Evolutionary conservation across 2,888 invertebrate species (phyloP), one percentile per base, ranked within the genome.

Genomic region (Agrochola lota): DNA sequence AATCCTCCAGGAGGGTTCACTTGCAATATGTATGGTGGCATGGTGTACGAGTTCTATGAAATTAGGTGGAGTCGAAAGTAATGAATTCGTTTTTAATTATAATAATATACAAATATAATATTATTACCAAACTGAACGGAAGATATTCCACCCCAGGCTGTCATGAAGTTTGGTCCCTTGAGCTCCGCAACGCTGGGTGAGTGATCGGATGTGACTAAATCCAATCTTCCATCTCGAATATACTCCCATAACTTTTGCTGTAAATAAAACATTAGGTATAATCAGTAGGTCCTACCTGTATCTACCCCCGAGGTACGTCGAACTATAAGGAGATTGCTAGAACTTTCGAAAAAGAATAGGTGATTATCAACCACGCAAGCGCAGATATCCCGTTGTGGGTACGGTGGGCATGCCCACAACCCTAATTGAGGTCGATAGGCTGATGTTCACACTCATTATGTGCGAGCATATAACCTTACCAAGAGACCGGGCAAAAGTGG

Each of bases 121-220:
- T 46, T 8, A 74, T 74, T 74, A 97, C 98, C 97, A 90, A 98
- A 97, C 90, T 98, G 98, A 70, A 98, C 89, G 0, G 98, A 97
- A 0, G 98, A 97, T 76, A 98, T 97, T 80, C 98, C 98, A 55
- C 98, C 98, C 97, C 98, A 98, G 43, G 98, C 97, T 77, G 96
- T 95, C 85, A 98, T 89, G 88, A 98, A 98, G 89, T 98, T 95
- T 12, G 97, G 95, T 57, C 96, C 94, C 90, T 97, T 97, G 15
- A 97, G 94, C 26, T 97, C 96, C 0, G 97, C 95, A 17, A 97
- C 97, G 71, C 97, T 97, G 0, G 98, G 97, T 1, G 97, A 97
- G 90, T 98, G 98, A 91, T 97, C 97, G 0, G 97, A 97, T 30
- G 97, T 96, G 11, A 98, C 95, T 90, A 97, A 94, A 85, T 97